Conservation (phyloP, 2,113 vertebrate genomes). For the Archocentrus centrarchus region DNA sequence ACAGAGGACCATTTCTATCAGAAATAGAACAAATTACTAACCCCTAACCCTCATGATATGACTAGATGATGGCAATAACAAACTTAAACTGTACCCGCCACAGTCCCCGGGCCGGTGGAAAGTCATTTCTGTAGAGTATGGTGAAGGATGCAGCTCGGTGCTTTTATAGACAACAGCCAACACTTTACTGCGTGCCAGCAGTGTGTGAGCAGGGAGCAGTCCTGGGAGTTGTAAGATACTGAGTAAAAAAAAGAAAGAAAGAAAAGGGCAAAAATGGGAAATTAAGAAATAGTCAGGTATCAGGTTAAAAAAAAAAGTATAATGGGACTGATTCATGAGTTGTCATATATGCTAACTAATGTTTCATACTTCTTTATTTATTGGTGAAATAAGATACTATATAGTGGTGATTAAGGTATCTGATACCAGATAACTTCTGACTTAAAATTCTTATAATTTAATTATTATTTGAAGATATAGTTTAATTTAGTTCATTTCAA, state of each 20-base stretch:
- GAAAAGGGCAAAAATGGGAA: background rate
- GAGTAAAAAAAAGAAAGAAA: background rate
- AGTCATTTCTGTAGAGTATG: background rate
- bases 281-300: background rate
- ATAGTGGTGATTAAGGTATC: too few relatives aligned
- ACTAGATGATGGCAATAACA: conserved; percentile 2
- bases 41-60: background rate
- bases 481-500: background rate
- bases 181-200: background rate
- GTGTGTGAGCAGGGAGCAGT: background rate
- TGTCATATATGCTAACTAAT: background rate
- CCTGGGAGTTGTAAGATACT: background rate
- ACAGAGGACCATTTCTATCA: background rate
- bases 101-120: background rate
- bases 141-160: background rate
- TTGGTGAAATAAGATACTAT: background rate
- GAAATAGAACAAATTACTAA: background rate
- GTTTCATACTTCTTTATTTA: background rate
- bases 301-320: background rate
- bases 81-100: background rate
- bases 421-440: too few relatives aligned
- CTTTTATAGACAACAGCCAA: background rate
- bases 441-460: too few relatives aligned
- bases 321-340: background rate
- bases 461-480: too few relatives aligned